These are phyloP conservation scores for Paramuricea clavata DNA, from an alignment of 92 coral and sea anemone genomes.

Conservation along the genomic window DNA sequence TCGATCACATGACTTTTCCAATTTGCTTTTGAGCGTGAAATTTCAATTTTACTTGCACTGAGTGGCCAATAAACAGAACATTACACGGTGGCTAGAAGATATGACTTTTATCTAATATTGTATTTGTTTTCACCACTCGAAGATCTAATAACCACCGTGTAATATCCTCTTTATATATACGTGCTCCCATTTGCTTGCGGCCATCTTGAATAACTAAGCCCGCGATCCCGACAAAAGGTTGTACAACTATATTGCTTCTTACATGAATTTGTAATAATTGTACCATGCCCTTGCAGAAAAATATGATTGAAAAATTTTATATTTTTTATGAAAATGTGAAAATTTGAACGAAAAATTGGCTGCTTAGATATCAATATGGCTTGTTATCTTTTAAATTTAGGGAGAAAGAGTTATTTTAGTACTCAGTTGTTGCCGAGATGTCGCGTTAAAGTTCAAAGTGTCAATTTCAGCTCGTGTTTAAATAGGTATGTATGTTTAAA, in stretches of 20 bases:
- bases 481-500: neutral
- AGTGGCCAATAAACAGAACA: no score
- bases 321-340: no score
- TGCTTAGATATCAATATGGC: neutral
- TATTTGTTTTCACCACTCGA: no score
- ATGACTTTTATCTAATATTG: no score
- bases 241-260: neutral
- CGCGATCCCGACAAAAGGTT: neutral
- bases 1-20: no score
- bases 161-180: no score
- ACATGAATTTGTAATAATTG: neutral
- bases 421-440: conserved; percentile 20
- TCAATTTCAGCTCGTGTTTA: neutral
- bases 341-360: neutral
- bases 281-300: neutral
- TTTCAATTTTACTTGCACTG: no score
- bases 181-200: neutral
- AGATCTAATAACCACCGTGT: no score
- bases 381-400: neutral
- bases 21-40: no score
- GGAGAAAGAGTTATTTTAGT: neutral
- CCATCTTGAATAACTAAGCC: neutral
- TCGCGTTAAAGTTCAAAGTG: neutral
- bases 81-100: no score
- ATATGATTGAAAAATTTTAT: no score